Base-by-base conservation (phyloP, 2,888 invertebrate genomes). In the Caenorhabditis afra region DNA sequence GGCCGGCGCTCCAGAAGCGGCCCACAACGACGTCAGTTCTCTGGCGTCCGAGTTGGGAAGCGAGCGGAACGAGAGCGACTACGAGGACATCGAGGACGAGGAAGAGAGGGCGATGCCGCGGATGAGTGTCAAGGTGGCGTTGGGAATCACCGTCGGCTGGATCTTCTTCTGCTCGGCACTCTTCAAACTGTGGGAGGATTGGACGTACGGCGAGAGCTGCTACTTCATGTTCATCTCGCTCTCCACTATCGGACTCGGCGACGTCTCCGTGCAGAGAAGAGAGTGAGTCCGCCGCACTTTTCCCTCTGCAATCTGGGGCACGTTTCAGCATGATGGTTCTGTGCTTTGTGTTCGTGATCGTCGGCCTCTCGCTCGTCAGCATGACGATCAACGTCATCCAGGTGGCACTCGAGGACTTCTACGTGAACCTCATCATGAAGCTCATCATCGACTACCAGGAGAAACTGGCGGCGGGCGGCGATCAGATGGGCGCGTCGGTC, bases 91-190 rank as follows among this genome's bases (percentile, higher is more conserved):
- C 18, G 81, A 75, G 23, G 76, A 82, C 35, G 79, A 79, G 12
- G 82, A 78, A 45, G 84, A 84, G 39, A 58, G 81, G 49, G 64
- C 74, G 12, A 74, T 66, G 59, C 79, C 82, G 0, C n/a, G 81
- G 41, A 84, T 84, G 84, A 84, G 84, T 78, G 84, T 84, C 5
- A 84, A 84, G 41, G 88, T 87, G 22, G 89, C 89, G n/a, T 62
- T 89, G 29, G 93, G 94, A 64, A 94, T 96, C 83, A 95, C 97
- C 93, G 93, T 96, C 85, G 94, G 94, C 90, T 94, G 95, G 91
- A 94, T 95, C 67, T 93, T 95, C 90, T 95, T 95, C 77, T 97
- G 97, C 29, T 96, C 96, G 1, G 92, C 95, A 90, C 93, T 98
- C 59, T 98, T 98, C 91, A 94, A 94, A 2, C 92, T 94, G 89